Evolutionary conservation across 2,888 invertebrate genomes (phyloP).

Genomic region (Neoaliturus tenellus): DNA sequence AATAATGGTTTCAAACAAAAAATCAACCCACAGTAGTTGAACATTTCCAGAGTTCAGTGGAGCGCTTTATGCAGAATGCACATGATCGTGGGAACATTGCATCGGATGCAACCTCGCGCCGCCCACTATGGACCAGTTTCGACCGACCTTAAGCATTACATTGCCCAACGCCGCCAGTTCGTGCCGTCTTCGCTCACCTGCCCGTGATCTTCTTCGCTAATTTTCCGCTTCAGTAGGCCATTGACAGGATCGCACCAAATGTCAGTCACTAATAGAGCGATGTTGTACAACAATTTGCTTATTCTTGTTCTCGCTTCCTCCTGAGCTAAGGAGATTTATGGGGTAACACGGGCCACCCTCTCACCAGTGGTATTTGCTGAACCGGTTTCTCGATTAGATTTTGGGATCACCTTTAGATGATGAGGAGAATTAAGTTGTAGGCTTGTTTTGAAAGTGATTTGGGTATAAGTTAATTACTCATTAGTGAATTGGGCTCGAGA

Average conservation of each 20-base stretch:
- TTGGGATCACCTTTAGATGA: no score
- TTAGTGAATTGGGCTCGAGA: no score
- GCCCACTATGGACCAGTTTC: constrained; percentile 36
- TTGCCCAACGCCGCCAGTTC: constrained; percentile 28
- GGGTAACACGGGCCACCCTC: background rate
- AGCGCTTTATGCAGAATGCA: background rate
- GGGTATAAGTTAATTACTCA: no score
- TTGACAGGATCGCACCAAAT: constrained; percentile 25
- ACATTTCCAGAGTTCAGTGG: no score
- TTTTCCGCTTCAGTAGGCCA: constrained; percentile 36
- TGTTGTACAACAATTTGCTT: background rate
- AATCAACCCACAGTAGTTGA: no score
- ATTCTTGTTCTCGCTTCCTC: constrained; percentile 5
- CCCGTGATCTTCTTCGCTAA: constrained; percentile 41
- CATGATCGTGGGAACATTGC: constrained; percentile 22
- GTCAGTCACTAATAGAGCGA: constrained; percentile 35
- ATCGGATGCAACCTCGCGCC: constrained; percentile 12
- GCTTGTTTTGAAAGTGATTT: no score
- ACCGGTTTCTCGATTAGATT: background rate
- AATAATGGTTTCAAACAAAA: no score
- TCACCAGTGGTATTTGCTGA: background rate
- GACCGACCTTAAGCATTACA: background rate
- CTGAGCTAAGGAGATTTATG: background rate
- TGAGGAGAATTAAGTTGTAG: no score
- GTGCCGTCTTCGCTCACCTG: constrained; percentile 36